Conservation (phyloP, 2,888 invertebrate genomes). For the Conus canariensis region DNA sequence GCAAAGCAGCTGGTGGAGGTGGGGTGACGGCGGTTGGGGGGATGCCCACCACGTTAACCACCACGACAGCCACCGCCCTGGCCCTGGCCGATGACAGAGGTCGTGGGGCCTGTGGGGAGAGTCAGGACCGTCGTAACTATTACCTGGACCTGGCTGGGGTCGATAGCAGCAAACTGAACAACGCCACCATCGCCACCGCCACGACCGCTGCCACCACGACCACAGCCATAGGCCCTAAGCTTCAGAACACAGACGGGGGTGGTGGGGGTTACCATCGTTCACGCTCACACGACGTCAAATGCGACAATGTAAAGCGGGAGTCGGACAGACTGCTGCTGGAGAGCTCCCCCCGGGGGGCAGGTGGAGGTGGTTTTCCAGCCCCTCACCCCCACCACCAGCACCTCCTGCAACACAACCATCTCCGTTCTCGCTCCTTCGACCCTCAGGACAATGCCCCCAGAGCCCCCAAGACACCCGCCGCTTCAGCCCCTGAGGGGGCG, state of each 20-base stretch:
- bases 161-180: slow-evolving; percentile 69
- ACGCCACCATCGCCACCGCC: slow-evolving; percentile 54
- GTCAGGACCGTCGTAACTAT: slow-evolving; percentile 74
- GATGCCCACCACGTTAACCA: not conserved
- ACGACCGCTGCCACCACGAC: slow-evolving; percentile 52
- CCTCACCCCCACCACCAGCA: slow-evolving; percentile 25
- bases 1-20: slow-evolving; percentile 50
- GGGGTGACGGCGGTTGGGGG: slow-evolving; percentile 31
- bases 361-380: slow-evolving; percentile 40
- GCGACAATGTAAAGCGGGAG: slow-evolving; percentile 54
- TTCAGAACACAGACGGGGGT: slow-evolving; percentile 47
- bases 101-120: slow-evolving; percentile 63
- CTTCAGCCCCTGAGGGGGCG: not conserved
- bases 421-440: slow-evolving; percentile 68
- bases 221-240: slow-evolving; percentile 41
- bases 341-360: slow-evolving; percentile 40
- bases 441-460: slow-evolving; percentile 57
- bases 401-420: slow-evolving; percentile 30
- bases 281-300: slow-evolving; percentile 78
- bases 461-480: not conserved
- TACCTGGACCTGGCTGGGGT: slow-evolving; percentile 78
- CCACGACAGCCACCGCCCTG: slow-evolving; percentile 32
- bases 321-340: slow-evolving; percentile 55
- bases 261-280: slow-evolving; percentile 78
- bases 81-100: slow-evolving; percentile 36